Conservation (phyloP, 92 coral and sea anemone genomes). For the Actinostola sp. region DNA sequence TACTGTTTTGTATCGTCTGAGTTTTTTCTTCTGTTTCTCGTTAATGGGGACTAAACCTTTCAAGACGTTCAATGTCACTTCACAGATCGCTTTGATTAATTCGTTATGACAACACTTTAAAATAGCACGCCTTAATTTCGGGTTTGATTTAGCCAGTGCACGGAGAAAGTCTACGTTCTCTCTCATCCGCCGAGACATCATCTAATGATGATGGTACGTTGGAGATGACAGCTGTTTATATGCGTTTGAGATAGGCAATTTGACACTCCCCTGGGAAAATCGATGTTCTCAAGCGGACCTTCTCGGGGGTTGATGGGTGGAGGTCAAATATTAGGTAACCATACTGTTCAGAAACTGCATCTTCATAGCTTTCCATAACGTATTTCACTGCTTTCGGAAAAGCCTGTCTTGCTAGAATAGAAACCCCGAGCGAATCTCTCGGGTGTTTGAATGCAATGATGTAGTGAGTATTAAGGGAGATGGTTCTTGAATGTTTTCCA, state of each 20-base stretch:
- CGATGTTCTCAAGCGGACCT: background rate
- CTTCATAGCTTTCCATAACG: constrained; percentile 27
- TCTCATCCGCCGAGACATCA: constrained; percentile 34
- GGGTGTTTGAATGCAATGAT: constrained; percentile 42
- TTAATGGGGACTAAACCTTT: constrained; percentile 28
- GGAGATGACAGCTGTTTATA: too few relatives aligned
- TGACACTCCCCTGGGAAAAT: constrained; percentile 10
- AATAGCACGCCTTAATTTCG: constrained; percentile 20
- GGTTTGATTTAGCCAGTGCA: constrained; percentile 31
- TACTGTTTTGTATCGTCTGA: constrained; percentile 22
- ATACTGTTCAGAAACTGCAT: constrained; percentile 23
- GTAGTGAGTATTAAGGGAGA: constrained; percentile 41
- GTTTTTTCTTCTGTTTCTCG: constrained; percentile 4
- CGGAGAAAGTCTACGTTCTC: constrained; percentile 14
- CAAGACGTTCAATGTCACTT: constrained; percentile 19
- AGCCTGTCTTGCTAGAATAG: constrained; percentile 40
- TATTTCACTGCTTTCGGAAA: constrained; percentile 23
- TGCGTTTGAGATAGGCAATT: constrained; percentile 5
- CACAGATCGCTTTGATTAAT: constrained; percentile 26
- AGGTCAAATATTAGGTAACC: constrained; percentile 32
- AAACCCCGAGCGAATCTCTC: constrained; percentile 34
- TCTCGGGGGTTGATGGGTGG: constrained; percentile 20
- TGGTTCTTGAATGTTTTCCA: constrained; percentile 48
- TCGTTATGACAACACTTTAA: constrained; percentile 33
- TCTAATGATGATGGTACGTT: too few relatives aligned